Base-by-base conservation (phyloP, 2,113 vertebrate genomes). In the Todiramphus saurophagus region DNA sequence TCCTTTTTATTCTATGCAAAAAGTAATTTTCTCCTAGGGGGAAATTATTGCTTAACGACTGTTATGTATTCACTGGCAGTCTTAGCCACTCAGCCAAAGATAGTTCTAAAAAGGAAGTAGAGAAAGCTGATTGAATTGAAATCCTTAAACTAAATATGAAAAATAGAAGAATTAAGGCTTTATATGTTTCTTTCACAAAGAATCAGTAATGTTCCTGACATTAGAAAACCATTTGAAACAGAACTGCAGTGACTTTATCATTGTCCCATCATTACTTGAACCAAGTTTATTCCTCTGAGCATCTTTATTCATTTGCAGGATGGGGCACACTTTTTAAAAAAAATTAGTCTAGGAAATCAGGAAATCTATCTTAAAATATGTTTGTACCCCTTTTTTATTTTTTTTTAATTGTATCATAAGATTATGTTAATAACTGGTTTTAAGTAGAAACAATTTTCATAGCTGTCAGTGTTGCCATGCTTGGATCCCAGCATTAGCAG, bases 31-130 rank as follows among this genome's bases (percentile, higher is more conserved):
- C 70, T 96, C 72, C 93, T 85, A 53, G 83, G 55, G 86, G 35
- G 16, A 94, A 96, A 97, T 91, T 88, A 92, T 96, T 92, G 95
- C 88, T 95, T 97, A 97, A 94, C 83, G 92, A 95, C 95, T 95
- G 87, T 96, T 96, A 88, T 93, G 43, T 95, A 89, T 96, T 96
- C 56, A 25, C 90, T 93, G 68, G 37, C 68, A 92, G 68, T 87
- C 89, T 93, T 87, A 95, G 83, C 69, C 91, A 90, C 85, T 97
- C 89, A 90, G 87, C 84, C 89, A 84, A 89, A 94, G 95, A 91
- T 63, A 87, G 58, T 78, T 90, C 80, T 92, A n/a, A 89, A 90
- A 93, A 89, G 51, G 72, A 97, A 94, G 63, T 17, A 63, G 77
- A 90, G 83, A 94, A 64, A 93, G 60, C 53, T 90, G 84, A 90